A percentile compares a stretch with the other conserved stretches of the same genome.
Evolutionary conservation across 2,888 invertebrate genomes (phyloP).

Genomic region (Hydraecia micacea): DNA sequence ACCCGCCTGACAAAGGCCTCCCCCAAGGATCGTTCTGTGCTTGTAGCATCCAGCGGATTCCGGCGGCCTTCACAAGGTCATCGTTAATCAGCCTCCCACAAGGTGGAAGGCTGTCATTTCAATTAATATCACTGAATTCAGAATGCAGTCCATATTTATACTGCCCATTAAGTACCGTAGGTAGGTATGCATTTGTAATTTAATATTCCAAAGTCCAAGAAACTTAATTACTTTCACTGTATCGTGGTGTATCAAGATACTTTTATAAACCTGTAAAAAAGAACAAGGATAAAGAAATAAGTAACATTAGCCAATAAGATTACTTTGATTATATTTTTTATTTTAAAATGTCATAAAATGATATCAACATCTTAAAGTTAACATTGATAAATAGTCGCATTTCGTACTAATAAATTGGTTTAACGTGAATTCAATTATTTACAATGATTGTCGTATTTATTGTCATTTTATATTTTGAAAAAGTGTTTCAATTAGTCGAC

Average conservation of each 20-base stretch:
- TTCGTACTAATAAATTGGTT: slow-evolving; percentile 78
- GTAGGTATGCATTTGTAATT: neutral
- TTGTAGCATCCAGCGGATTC: neutral
- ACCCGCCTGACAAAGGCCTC: neutral
- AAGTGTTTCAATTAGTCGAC: slow-evolving; percentile 40
- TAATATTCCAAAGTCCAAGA: neutral
- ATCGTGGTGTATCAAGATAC: neutral
- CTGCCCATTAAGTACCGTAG: too few relatives aligned
- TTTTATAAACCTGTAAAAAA: neutral
- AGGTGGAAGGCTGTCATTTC: neutral
- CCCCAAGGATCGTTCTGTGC: neutral
- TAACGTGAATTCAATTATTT: slow-evolving; percentile 81
- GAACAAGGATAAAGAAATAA: slow-evolving; percentile 47
- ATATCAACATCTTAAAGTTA: slow-evolving; percentile 89
- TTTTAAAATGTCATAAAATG: slow-evolving; percentile 90
- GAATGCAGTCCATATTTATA: neutral
- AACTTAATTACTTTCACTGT: neutral
- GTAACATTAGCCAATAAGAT: slow-evolving; percentile 57
- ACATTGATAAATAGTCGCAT: slow-evolving; percentile 87
- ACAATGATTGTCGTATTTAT: slow-evolving; percentile 85
- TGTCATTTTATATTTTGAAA: slow-evolving; percentile 76
- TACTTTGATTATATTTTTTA: slow-evolving; percentile 85
- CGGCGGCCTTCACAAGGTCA: neutral
- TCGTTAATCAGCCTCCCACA: neutral
- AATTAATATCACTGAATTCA: neutral